phyloP scores from a whole-genome alignment of 2,113 vertebrate genomes.

The Lutjanus erythropterus region DNA sequence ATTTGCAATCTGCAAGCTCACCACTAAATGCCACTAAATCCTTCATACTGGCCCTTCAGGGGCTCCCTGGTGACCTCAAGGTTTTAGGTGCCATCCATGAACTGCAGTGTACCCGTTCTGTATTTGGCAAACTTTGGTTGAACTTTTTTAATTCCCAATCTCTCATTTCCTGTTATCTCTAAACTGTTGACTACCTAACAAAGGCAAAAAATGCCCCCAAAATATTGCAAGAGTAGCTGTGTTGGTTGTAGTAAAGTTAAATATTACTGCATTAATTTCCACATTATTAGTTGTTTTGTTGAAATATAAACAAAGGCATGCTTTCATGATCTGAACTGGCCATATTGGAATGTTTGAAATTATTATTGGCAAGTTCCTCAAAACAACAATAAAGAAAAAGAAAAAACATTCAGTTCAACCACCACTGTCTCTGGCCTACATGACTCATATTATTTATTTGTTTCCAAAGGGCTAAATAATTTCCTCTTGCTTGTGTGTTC shows the following conservation, averaged over 20 bases:
- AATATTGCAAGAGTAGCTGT: background rate
- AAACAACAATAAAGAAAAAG: background rate
- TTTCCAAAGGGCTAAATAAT: conserved; percentile 19
- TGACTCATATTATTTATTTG: conserved; percentile 1
- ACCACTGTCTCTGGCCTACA: conserved; percentile 8
- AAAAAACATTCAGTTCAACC: background rate
- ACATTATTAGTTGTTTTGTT: background rate
- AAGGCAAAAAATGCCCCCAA: background rate
- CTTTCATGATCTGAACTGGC: background rate
- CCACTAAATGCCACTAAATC: too few relatives aligned
- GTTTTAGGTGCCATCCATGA: background rate
- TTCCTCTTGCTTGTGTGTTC: background rate
- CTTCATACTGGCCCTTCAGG: too few relatives aligned
- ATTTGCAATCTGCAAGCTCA: too few relatives aligned
- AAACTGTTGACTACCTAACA: too few relatives aligned
- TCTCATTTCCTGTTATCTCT: background rate
- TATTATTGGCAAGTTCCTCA: conserved; percentile 2
- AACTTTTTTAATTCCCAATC: background rate
- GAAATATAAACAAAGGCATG: background rate
- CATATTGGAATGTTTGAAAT: background rate
- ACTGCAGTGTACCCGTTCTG: background rate
- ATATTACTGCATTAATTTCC: background rate
- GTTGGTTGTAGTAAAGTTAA: background rate
- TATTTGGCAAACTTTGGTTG: background rate
- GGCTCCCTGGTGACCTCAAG: background rate